phyloP scores from a whole-genome alignment of 1,140 invertebrate genomes.

The Platyura marginata region DNA sequence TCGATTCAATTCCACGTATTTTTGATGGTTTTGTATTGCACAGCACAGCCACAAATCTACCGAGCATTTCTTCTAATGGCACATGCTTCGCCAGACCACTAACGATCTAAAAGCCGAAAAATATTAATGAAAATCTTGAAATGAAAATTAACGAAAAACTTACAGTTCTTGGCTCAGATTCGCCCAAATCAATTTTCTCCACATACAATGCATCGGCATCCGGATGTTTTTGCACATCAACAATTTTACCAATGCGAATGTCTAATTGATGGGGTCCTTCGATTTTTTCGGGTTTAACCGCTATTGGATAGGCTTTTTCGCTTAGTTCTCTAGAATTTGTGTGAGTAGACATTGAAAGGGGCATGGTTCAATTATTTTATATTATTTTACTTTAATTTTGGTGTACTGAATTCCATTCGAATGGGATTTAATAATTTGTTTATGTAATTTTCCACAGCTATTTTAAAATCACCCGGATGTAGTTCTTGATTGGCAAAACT shows the following conservation, averaged over 20 bases:
- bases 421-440: conserved; percentile 82
- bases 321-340: conserved; percentile 22
- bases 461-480: conserved; percentile 88
- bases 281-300: conserved; percentile 34
- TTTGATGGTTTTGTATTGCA: conserved; percentile 90
- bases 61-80: conserved; percentile 69
- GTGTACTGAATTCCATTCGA: conserved; percentile 64
- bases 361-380: not conserved
- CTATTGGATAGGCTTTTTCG: conserved; percentile 64
- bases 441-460: conserved; percentile 61
- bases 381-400: conserved; percentile 42
- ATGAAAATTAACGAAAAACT: conserved; percentile 9
- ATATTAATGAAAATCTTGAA: too few species aligned
- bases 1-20: conserved; percentile 75
- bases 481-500: conserved; percentile 63
- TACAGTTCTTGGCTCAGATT: conserved; percentile 40
- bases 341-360: too few species aligned
- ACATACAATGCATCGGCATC: conserved; percentile 92
- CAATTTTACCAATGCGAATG: conserved; percentile 81
- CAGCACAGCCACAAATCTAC: conserved; percentile 71
- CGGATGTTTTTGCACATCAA: conserved; percentile 79
- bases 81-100: conserved; percentile 84
- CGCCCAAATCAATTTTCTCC: conserved; percentile 75
- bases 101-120: conserved; percentile 45
- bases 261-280: conserved; percentile 58